Evolutionary conservation across 1,140 invertebrate species (phyloP).

Genomic region (Hesperophylax magnus): DNA sequence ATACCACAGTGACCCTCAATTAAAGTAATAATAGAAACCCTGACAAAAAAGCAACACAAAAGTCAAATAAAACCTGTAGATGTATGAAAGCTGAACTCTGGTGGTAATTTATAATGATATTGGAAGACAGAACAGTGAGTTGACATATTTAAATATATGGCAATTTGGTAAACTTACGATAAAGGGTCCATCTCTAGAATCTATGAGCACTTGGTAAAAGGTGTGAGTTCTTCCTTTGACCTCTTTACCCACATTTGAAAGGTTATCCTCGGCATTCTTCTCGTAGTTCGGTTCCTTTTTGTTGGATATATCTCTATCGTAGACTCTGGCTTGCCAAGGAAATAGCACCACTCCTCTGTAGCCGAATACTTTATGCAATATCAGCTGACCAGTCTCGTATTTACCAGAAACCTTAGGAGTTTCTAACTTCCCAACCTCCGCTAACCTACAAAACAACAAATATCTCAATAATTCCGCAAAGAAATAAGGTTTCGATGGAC

Average conservation of each 20-base stretch:
- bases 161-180: constrained; percentile 80
- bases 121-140: not conserved
- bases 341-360: constrained; percentile 96
- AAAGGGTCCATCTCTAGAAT: constrained; percentile 95
- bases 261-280: constrained; percentile 62
- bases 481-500: too few relatives aligned
- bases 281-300: constrained; percentile 63
- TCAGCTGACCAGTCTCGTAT: constrained; percentile 96
- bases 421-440: constrained; percentile 77
- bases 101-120: too few relatives aligned
- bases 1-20: too few relatives aligned
- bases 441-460: constrained; percentile 66
- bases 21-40: too few relatives aligned
- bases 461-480: not conserved
- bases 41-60: too few relatives aligned
- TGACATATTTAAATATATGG: too few relatives aligned
- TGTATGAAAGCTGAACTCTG: too few relatives aligned
- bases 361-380: constrained; percentile 95
- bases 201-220: constrained; percentile 98
- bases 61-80: too few relatives aligned
- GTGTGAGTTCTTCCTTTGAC: constrained; percentile 92
- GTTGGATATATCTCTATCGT: constrained; percentile 88
- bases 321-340: constrained; percentile 95
- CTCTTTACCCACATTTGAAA: constrained; percentile 82
- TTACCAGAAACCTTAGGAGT: constrained; percentile 88